These are phyloP conservation scores for Eueremaeus valkanovi DNA, from an alignment of 2,888 invertebrate species.

Conservation along the genomic window DNA sequence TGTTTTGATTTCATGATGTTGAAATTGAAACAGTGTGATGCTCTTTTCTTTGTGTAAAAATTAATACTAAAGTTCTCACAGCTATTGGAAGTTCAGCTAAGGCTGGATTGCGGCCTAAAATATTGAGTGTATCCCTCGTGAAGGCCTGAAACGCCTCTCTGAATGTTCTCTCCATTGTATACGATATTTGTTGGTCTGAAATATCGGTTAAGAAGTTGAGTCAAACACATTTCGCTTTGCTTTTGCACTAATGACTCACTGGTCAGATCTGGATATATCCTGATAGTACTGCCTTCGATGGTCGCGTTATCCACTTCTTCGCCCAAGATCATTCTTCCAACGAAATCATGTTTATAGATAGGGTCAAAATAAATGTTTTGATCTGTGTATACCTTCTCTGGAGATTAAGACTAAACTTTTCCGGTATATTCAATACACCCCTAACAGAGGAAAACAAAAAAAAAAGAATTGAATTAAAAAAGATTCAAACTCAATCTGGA, in stretches of 20 bases:
- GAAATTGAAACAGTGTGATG: too few relatives aligned
- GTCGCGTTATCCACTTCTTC: conserved; percentile 68
- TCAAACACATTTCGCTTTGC: too few relatives aligned
- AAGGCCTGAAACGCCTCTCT: conserved; percentile 82
- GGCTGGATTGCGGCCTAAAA: conserved; percentile 74
- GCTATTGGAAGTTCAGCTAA: conserved; percentile 60
- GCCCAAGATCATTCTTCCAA: conserved; percentile 40
- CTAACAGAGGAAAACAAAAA: background rate
- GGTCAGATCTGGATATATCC: conserved; percentile 88
- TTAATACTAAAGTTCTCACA: too few relatives aligned
- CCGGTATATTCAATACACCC: conserved; percentile 35
- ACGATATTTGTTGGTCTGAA: conserved; percentile 87
- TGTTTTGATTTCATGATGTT: too few relatives aligned
- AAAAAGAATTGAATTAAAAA: background rate
- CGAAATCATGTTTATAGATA: background rate
- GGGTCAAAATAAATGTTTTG: background rate
- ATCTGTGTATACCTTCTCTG: conserved; percentile 33
- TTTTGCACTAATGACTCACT: conserved; percentile 41
- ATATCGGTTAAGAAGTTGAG: conserved; percentile 45
- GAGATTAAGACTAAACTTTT: conserved; percentile 40
- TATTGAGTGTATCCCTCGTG: conserved; percentile 66
- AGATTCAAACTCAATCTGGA: too few relatives aligned
- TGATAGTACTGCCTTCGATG: conserved; percentile 76
- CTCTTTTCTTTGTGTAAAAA: too few relatives aligned
- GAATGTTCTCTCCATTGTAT: conserved; percentile 79